Percentiles rank a stretch among this genome's conserved stretches.
These are phyloP conservation scores for Blera fallax DNA, from an alignment of 2,888 invertebrate genomes.

Conservation along the genomic window DNA sequence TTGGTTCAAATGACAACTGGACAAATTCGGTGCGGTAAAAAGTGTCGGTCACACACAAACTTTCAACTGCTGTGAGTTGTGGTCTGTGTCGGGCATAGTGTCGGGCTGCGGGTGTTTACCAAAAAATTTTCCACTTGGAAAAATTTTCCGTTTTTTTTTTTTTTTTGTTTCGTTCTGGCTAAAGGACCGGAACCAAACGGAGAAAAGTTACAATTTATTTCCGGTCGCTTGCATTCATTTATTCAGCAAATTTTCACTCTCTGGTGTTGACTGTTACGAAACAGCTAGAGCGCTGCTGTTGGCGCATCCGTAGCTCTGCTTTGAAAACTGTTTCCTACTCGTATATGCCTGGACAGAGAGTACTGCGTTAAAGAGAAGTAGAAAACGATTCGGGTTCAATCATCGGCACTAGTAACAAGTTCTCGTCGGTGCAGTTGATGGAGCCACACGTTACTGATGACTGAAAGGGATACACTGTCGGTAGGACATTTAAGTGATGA, in stretches of 20 bases:
- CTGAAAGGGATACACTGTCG: constrained; percentile 48
- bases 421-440: constrained; percentile 14
- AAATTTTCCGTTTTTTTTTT: constrained; percentile 20
- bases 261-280: constrained; percentile 61
- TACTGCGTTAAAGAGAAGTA: neutral
- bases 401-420: constrained; percentile 39
- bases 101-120: constrained; percentile 58
- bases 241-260: constrained; percentile 65
- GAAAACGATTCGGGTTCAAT: constrained; percentile 25
- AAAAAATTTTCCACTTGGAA: constrained; percentile 66
- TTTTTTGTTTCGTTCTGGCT: neutral
- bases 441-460: constrained; percentile 27
- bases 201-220: constrained; percentile 72
- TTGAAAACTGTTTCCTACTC: constrained; percentile 32
- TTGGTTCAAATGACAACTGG: constrained; percentile 62
- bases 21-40: constrained; percentile 67
- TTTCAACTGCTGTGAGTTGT: constrained; percentile 48
- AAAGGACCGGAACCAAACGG: constrained; percentile 36
- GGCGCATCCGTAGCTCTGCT: neutral
- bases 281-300: constrained; percentile 23
- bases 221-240: constrained; percentile 71
- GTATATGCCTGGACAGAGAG: neutral
- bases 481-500: constrained; percentile 76
- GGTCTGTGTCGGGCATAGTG: constrained; percentile 20
- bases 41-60: constrained; percentile 71